These are phyloP conservation scores for Prochilodus magdalenae DNA, from an alignment of 2,113 vertebrate genomes.

Conservation along the genomic window DNA sequence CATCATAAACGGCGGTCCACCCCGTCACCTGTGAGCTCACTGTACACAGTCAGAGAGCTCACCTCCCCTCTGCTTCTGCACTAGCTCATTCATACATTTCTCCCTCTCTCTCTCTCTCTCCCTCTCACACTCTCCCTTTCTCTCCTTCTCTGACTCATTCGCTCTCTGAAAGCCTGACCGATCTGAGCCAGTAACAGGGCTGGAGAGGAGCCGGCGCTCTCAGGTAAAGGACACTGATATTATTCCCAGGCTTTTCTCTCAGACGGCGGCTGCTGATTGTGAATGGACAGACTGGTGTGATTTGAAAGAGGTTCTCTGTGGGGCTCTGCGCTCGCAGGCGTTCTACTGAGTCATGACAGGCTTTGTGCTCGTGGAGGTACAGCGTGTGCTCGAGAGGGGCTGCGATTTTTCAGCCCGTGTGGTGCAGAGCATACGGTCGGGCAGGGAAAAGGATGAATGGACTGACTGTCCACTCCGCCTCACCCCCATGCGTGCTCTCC, in stretches of 20 bases:
- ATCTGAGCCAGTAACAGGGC: constrained; percentile 30
- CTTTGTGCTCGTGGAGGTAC: constrained; percentile 35
- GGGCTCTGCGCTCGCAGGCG: not conserved
- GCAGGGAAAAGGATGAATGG: constrained; percentile 51
- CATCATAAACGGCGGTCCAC: not conserved
- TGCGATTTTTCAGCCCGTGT: not conserved
- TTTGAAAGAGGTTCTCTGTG: constrained; percentile 1
- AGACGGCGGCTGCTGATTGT: constrained; percentile 8
- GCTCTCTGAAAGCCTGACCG: constrained; percentile 36
- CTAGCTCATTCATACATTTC: constrained; percentile 57
- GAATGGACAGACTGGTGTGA: not conserved
- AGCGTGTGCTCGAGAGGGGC: not conserved
- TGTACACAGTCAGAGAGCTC: constrained; percentile 63
- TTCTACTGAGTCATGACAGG: constrained; percentile 34
- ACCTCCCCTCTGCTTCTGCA: constrained; percentile 55
- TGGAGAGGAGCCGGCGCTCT: constrained; percentile 28
- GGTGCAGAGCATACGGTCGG: constrained; percentile 4
- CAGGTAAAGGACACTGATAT: constrained; percentile 36
- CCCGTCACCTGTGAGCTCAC: constrained; percentile 8
- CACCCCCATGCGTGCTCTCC: constrained; percentile 46
- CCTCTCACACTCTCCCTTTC: constrained; percentile 19
- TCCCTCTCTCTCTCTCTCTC: constrained; percentile 8
- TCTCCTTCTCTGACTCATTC: constrained; percentile 19
- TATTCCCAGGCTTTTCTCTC: constrained; percentile 5
- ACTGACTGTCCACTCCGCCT: constrained; percentile 45